Conservation (phyloP, 2,888 invertebrate species). For the Pollenia amentaria region DNA sequence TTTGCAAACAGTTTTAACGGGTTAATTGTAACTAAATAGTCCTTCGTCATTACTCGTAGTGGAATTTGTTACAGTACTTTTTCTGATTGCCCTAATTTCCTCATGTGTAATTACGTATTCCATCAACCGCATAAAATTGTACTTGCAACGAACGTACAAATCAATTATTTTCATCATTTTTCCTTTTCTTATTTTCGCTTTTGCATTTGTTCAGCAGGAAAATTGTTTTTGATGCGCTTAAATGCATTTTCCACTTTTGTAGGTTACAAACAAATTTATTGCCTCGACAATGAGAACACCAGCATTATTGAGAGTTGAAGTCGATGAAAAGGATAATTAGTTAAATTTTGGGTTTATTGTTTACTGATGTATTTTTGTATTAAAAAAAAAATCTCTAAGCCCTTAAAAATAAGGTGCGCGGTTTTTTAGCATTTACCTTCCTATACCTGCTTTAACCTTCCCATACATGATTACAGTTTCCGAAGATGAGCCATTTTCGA, state of each 20-base stretch:
- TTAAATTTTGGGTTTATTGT: background rate
- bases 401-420: too few species aligned
- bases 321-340: conserved; percentile 4
- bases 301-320: conserved; percentile 24
- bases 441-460: too few species aligned
- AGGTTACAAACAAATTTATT: conserved; percentile 50
- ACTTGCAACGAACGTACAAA: conserved; percentile 27
- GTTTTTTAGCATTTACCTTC: too few species aligned
- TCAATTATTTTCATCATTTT: background rate
- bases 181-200: background rate
- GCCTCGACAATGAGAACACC: conserved; percentile 48
- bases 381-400: too few species aligned
- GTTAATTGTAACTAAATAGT: too few species aligned
- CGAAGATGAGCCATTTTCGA: too few species aligned
- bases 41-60: too few species aligned
- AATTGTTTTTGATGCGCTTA: conserved; percentile 43
- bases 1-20: too few species aligned
- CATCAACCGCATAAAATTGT: conserved; percentile 13
- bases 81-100: too few species aligned
- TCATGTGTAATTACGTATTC: conserved; percentile 9
- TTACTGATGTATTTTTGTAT: too few species aligned
- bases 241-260: conserved; percentile 59
- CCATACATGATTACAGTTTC: too few species aligned
- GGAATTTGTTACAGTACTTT: too few species aligned
- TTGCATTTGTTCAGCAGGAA: conserved; percentile 1